Percentiles rank a stretch among this genome's conserved stretches.
phyloP scores from a whole-genome alignment of 30 jellyfish, hydroid and myxozoan genomes.

The Clytia hemisphaerica region DNA sequence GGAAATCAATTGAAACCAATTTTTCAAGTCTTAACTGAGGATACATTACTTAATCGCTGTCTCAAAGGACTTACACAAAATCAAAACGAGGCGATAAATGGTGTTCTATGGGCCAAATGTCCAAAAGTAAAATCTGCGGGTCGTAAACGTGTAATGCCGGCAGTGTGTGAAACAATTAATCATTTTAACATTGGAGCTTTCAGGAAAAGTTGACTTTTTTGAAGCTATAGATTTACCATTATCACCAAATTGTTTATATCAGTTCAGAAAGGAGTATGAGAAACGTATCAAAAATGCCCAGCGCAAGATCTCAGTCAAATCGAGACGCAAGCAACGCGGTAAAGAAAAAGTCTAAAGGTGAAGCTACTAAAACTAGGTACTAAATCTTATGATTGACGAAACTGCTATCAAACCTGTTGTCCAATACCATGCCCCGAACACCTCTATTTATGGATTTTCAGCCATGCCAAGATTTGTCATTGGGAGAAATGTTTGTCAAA shows the following conservation, averaged over 20 bases:
- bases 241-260: too few relatives aligned
- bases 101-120: slow-evolving; percentile 36
- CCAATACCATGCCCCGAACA: background rate
- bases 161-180: slow-evolving; percentile 2
- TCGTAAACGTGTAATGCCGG: background rate
- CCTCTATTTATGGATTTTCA: slow-evolving; percentile 4
- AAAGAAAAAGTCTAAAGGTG: too few relatives aligned
- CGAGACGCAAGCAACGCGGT: too few relatives aligned
- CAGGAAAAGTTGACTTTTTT: too few relatives aligned
- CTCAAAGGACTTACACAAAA: slow-evolving; percentile 27
- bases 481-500: background rate
- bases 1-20: slow-evolving; percentile 4
- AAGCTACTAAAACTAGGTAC: too few relatives aligned
- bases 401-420: slow-evolving; percentile 1
- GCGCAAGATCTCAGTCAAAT: too few relatives aligned
- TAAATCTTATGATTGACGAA: slow-evolving; percentile 11
- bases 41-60: slow-evolving; percentile 24
- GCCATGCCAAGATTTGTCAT: slow-evolving; percentile 21
- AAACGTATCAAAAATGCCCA: too few relatives aligned
- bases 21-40: slow-evolving; percentile 11
- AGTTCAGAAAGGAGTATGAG: too few relatives aligned
- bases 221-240: too few relatives aligned
- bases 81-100: slow-evolving; percentile 23
- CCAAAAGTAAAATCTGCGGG: slow-evolving; percentile 37
- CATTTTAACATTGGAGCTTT: slow-evolving; percentile 4